Evolutionary conservation across 1,140 invertebrate species (phyloP), one percentile per base, ranked within the genome.

Genomic region (Drosophila kohkoa): DNA sequence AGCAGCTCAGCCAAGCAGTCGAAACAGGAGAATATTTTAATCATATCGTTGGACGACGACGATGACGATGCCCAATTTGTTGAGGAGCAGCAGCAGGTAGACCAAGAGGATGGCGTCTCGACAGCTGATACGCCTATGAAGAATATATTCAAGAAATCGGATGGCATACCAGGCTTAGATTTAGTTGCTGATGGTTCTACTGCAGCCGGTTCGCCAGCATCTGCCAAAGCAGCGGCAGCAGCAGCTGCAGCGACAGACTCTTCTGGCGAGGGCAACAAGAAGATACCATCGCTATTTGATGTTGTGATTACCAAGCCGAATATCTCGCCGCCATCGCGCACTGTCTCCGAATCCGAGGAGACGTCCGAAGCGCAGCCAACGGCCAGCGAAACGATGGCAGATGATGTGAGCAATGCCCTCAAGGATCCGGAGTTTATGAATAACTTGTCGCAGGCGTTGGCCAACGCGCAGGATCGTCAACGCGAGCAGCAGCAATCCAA

Each of bases 131-230:
- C 73, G n/a, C 55, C 76, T 10, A 92, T 92, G 71, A 73, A 72
- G 15, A 83, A 76, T 41, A 81, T 92, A n/a, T 92, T 92, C 45
- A 90, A 90, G n/a, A 92, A 91, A 62, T 80, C 48, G 10, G 89
- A 88, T 11, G 94, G 94, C 38, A 95, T 95, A 73, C 95, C 95
- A 8, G 95, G 95, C 7, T 93, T 95, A 46, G 95, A 95, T 93
- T 93, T 95, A 71, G 94, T 95, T 7, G 63, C 30, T 68, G 77
- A 75, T 30, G 49, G 25, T 25, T 10, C 20, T 2, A 10, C 35
- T n/a, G 32, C 43, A 15, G 49, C 28, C 8, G 54, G 20, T 15
- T 35, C 5, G 7, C 8, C 35, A n/a, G 28, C 54, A 8, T 11
- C 13, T 10, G 0, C 13, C 0, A 16, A 52, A 1, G 15, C 41